Conservation (phyloP, 2,888 invertebrate species). For the Aporophyla lueneburgensis region DNA sequence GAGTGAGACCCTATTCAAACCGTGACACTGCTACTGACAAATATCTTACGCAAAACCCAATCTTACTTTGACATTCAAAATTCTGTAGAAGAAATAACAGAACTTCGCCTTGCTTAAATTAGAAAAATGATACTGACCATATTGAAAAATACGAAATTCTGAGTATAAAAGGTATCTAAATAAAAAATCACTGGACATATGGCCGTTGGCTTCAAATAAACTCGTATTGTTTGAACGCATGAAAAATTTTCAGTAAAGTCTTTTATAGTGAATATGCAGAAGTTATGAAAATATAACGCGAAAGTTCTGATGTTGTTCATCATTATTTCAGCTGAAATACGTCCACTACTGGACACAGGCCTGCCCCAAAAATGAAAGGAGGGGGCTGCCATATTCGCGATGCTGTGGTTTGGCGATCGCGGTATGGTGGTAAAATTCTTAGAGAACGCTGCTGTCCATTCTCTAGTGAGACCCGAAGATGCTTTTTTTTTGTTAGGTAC, state of each 20-base stretch:
- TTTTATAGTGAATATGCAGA: not conserved
- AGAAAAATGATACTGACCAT: not conserved
- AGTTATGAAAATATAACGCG: not conserved
- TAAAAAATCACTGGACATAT: not conserved
- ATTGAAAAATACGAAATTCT: not conserved
- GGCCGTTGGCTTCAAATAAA: constrained; percentile 5
- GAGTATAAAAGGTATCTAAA: not conserved
- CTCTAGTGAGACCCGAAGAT: too few species aligned
- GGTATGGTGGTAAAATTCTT: too few species aligned
- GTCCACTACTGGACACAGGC: too few species aligned
- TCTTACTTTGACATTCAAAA: too few species aligned
- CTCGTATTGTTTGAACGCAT: constrained; percentile 2
- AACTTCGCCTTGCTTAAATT: not conserved
- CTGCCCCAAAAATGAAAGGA: too few species aligned
- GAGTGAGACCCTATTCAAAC: not conserved
- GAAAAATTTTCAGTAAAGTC: not conserved
- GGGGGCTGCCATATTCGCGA: too few species aligned
- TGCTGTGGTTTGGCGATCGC: too few species aligned
- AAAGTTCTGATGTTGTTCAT: not conserved
- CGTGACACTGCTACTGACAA: not conserved
- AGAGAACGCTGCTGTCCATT: too few species aligned
- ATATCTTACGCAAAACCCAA: too few species aligned
- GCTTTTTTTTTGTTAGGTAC: not conserved
- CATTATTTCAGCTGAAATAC: too few species aligned
- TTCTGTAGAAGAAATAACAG: not conserved